phyloP scores from a whole-genome alignment of 2,113 vertebrate genomes.

The Eclectus roratus region DNA sequence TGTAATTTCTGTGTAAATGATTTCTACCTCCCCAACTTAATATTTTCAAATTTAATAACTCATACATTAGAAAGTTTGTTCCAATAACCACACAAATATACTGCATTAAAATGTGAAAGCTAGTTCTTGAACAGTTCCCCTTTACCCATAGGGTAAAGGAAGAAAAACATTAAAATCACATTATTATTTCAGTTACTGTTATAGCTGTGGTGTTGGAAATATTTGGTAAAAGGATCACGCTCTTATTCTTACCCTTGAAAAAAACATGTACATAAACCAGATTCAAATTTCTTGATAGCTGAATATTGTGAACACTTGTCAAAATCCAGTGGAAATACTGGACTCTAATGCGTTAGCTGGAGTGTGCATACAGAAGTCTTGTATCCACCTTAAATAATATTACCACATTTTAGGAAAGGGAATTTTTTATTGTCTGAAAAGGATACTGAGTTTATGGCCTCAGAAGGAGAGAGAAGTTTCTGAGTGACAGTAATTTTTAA shows the following conservation, averaged over 20 bases:
- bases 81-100: not conserved
- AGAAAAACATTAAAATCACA: not conserved
- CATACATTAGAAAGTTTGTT: not conserved
- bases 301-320: not conserved
- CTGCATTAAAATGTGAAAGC: not conserved
- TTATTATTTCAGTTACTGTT: not conserved
- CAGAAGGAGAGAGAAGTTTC: not conserved
- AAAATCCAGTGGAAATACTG: not conserved
- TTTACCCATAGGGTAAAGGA: not conserved
- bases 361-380: not conserved
- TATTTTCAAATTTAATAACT: not conserved
- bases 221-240: not conserved
- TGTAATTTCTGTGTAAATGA: not conserved
- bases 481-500: not conserved
- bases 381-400: not conserved
- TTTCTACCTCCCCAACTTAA: not conserved
- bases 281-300: not conserved
- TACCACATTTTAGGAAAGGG: not conserved
- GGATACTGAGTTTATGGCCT: not conserved
- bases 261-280: not conserved
- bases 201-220: not conserved
- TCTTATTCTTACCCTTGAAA: not conserved
- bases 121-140: not conserved
- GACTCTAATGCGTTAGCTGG: not conserved
- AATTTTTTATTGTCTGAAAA: not conserved